Conservation (phyloP, 2,113 vertebrate genomes). For the Aptenodytes patagonicus region DNA sequence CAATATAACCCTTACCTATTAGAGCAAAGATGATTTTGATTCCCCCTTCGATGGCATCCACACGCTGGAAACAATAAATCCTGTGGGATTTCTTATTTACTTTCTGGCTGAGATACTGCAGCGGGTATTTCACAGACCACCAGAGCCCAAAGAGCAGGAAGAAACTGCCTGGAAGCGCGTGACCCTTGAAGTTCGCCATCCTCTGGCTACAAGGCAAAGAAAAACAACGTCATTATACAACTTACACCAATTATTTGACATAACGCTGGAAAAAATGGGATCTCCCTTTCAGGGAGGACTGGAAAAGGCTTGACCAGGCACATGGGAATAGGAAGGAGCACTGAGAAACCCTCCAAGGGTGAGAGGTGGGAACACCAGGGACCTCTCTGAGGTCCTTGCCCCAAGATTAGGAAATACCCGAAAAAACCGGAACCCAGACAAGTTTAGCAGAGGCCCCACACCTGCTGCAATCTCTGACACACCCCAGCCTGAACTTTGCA, state of each 20-base stretch:
- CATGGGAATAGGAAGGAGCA: not conserved
- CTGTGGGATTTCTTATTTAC: slow-evolving; percentile 35
- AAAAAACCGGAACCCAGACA: not conserved
- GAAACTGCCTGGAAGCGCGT: slow-evolving; percentile 90
- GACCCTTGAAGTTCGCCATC: slow-evolving; percentile 97
- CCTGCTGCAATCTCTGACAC: not conserved
- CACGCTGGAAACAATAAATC: slow-evolving; percentile 52
- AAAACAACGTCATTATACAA: not conserved
- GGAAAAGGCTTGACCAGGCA: not conserved
- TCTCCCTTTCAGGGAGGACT: not conserved
- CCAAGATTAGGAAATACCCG: not conserved
- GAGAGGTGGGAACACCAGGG: not conserved
- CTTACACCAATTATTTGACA: not conserved
- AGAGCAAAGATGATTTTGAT: slow-evolving; percentile 76
- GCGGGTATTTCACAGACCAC: slow-evolving; percentile 85
- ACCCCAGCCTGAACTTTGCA: not conserved
- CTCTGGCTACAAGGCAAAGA: not conserved
- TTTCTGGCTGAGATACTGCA: slow-evolving; percentile 76
- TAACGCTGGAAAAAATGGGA: not conserved
- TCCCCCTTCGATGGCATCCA: slow-evolving; percentile 84
- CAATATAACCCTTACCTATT: slow-evolving; percentile 77
- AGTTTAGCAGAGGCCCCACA: not conserved
- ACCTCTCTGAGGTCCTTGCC: not conserved
- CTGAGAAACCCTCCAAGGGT: not conserved
- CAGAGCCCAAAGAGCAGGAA: slow-evolving; percentile 89